Evolutionary conservation across 2,113 vertebrate genomes (phyloP), one percentile per base, ranked within the genome.

Genomic region (Pipa parva): DNA sequence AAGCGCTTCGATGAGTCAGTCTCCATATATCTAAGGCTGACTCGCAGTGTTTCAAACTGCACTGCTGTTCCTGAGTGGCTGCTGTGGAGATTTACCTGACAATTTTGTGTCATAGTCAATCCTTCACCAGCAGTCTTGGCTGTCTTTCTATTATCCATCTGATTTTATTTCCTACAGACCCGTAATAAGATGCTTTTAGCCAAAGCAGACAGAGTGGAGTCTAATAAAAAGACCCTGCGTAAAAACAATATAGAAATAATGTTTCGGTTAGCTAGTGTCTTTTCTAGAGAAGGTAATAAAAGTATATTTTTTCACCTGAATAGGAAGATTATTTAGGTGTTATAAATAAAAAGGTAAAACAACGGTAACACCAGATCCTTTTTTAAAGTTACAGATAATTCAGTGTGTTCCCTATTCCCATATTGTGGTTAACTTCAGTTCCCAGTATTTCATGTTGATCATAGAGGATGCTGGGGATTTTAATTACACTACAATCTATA

Each of bases 41-140:
- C 54, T 48, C 37, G 20, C 46, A 39, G 29, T 59, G 65, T 59
- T 59, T 24, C 21, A 59, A 29, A 24, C 65, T 51, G 7, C 6
- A 46, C 37, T 17, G 22, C 45, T 68, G 11, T 26, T 17, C 29
- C 24, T 27, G 39, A 59, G 48, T 27, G 10, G 56, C 26, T 59
- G 65, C 59, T 68, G 56, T 68, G 26, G 37, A 60, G 59, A 59
- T 59, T 26, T 68, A 68, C 26, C 45, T 68, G 65, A 59, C 65
- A 68, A 68, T 59, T 36, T 18, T n/a, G 42, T 58, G 27, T 67
- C 63, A 58, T 33, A 58, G 39, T 12, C 52, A 67, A 33, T 48
- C 54, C 49, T 21, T 49, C 21, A 7, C 42, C 17, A 25, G 56
- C 65, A 59, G 31, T 13, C 46, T 59, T 55, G 52, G 21, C 25